Percentiles rank a stretch among this genome's conserved stretches.
Conservation (phyloP, 2,113 vertebrate genomes). For the Gymnarchus niloticus region DNA sequence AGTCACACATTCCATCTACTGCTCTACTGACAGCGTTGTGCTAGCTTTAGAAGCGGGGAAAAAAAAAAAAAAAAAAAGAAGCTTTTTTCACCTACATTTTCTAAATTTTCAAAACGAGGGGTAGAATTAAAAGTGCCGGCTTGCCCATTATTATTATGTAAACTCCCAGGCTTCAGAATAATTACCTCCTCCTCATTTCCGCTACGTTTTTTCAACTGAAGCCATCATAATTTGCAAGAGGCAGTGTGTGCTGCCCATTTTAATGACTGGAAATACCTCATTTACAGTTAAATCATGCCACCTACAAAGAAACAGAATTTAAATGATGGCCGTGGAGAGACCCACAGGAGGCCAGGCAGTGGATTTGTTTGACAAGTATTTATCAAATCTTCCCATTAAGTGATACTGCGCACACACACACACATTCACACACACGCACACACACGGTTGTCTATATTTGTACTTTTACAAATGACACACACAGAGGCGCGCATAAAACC, state of each 20-base stretch:
- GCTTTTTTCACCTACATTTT: not conserved
- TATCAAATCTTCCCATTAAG: constrained; percentile 36
- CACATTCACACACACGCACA: constrained; percentile 10
- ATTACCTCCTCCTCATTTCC: constrained; percentile 25
- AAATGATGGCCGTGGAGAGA: constrained; percentile 25
- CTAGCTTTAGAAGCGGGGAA: not conserved
- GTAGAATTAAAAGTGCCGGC: constrained; percentile 23
- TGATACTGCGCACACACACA: constrained; percentile 7
- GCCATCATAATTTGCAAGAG: constrained; percentile 20
- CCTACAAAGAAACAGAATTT: constrained; percentile 36
- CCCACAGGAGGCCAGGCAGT: constrained; percentile 19
- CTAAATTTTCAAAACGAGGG: constrained; percentile 29
- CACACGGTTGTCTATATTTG: not conserved
- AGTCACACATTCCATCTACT: not conserved
- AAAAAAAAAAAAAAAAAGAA: too few relatives aligned
- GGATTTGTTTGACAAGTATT: constrained; percentile 45
- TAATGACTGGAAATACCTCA: constrained; percentile 34
- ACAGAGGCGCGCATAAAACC: constrained; percentile 11
- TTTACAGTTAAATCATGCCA: constrained; percentile 45
- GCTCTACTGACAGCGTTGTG: not conserved
- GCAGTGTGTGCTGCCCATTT: constrained; percentile 29
- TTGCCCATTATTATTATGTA: constrained; percentile 37
- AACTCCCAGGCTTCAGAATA: constrained; percentile 32
- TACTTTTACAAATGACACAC: not conserved
- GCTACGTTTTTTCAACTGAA: constrained; percentile 16